Evolutionary conservation across 2,113 vertebrate genomes (phyloP).

Genomic region (Engystomops pustulosus): DNA sequence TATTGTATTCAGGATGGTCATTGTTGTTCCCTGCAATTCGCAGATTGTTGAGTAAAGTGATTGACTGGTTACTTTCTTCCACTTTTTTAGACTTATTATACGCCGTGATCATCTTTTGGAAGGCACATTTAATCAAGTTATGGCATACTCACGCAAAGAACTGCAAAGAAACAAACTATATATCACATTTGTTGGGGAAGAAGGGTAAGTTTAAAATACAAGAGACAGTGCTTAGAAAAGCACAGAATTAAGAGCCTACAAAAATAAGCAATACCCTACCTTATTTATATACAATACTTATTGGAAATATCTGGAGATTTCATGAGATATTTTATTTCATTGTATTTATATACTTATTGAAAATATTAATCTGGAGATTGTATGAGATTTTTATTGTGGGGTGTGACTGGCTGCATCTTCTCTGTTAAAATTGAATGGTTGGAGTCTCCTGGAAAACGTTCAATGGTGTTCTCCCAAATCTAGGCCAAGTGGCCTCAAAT

Average conservation of each 20-base stretch:
- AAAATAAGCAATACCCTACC: background rate
- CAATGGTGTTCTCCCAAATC: no score
- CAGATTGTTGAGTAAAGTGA: background rate
- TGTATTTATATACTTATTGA: no score
- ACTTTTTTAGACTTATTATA: conserved; percentile 83
- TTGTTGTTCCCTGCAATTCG: background rate
- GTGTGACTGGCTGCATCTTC: background rate
- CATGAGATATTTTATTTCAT: no score
- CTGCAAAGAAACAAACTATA: conserved; percentile 98
- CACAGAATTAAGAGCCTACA: no score
- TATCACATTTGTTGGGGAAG: conserved; percentile 94
- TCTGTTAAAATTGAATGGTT: background rate
- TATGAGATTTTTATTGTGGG: no score
- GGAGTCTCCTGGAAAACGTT: no score
- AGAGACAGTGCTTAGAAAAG: background rate
- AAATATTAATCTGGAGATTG: background rate
- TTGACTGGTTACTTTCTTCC: background rate
- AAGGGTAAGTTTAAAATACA: conserved; percentile 80
- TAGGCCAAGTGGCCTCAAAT: no score
- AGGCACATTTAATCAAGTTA: conserved; percentile 97
- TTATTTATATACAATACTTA: no score
- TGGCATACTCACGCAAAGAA: conserved; percentile 97
- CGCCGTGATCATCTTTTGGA: conserved; percentile 93
- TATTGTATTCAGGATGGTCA: background rate
- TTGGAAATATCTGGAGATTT: no score